These are phyloP conservation scores for Malacoraja senta DNA, from an alignment of 2,797 vertebrate genomes.

Conservation along the genomic window DNA sequence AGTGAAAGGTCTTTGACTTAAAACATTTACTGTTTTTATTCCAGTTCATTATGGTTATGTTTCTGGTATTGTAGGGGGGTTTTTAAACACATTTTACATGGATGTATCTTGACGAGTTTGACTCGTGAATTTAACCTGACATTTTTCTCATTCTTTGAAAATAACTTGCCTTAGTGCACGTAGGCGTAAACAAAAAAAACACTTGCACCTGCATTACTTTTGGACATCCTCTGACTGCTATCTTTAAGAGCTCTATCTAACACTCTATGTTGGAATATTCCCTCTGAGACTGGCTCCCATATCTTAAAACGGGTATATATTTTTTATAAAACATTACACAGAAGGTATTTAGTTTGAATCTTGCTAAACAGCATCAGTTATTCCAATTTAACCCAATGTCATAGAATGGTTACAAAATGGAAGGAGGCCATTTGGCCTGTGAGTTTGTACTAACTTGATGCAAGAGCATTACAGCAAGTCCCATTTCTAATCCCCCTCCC, in stretches of 20 bases:
- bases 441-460: too few species aligned
- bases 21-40: too few species aligned
- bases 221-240: not conserved
- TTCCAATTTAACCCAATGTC: not conserved
- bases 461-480: too few species aligned
- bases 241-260: too few species aligned
- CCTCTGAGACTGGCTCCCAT: not conserved
- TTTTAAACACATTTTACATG: not conserved
- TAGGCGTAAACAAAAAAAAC: not conserved
- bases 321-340: too few species aligned
- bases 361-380: not conserved
- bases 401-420: too few species aligned
- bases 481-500: too few species aligned
- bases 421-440: too few species aligned
- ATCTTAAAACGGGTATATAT: not conserved
- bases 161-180: slow-evolving; percentile 8
- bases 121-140: not conserved
- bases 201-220: slow-evolving; percentile 12
- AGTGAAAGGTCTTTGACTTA: too few species aligned
- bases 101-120: not conserved
- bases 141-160: not conserved
- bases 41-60: too few species aligned
- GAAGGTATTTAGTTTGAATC: not conserved
- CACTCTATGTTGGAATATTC: not conserved
- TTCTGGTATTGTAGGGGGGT: too few species aligned